Conservation (phyloP, 2,888 invertebrate species). For the Euproctis similis region DNA sequence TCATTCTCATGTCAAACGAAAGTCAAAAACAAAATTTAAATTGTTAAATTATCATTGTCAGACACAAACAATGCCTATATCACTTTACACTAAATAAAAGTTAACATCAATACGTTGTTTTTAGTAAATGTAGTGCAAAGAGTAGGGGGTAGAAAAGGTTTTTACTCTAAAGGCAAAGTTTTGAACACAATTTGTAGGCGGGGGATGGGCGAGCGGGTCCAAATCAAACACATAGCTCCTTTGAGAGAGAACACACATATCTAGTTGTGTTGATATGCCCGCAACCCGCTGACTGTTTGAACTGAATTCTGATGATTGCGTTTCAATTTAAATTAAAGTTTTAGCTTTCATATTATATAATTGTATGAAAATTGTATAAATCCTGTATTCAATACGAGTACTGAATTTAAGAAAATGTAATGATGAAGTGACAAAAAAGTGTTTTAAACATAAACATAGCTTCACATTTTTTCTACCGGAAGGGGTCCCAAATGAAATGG, state of each 20-base stretch:
- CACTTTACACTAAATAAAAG: conserved; percentile 10
- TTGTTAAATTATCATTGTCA: no score
- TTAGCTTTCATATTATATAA: no score
- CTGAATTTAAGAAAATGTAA: no score
- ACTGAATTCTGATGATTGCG: conserved; percentile 19
- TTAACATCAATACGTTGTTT: conserved; percentile 17
- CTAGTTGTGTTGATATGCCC: conserved; percentile 22
- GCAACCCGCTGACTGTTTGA: conserved; percentile 18
- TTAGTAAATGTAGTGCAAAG: conserved; percentile 26
- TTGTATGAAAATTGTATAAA: no score
- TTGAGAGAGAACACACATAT: conserved; percentile 37
- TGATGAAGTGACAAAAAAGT: no score
- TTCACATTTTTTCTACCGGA: no score
- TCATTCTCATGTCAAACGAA: no score
- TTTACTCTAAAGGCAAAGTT: conserved; percentile 34
- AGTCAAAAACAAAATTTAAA: no score
- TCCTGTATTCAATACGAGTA: no score
- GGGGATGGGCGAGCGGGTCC: conserved; percentile 34
- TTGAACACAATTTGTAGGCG: conserved; percentile 41
- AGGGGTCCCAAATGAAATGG: no score
- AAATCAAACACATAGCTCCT: conserved; percentile 54
- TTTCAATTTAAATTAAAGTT: conserved; percentile 11
- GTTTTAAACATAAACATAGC: no score
- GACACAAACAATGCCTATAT: conserved; percentile 1
- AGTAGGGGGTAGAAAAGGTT: conserved; percentile 30